Evolutionary conservation across 2,888 invertebrate genomes (phyloP), one percentile per base, ranked within the genome.

Genomic region (Hemistola chrysoprasaria): DNA sequence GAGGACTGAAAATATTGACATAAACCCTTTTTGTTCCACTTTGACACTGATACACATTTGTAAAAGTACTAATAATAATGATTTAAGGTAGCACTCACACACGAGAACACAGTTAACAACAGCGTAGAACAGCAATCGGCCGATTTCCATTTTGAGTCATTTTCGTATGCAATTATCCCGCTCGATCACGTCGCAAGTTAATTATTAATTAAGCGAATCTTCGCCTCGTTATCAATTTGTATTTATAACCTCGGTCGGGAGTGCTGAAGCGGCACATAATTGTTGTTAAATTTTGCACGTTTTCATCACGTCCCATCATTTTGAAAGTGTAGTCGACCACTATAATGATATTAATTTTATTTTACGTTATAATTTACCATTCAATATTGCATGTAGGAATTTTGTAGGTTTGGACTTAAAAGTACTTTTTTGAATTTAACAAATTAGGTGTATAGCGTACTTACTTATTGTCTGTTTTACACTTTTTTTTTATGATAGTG

Each of bases 111-210:
- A 78, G 62, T 68, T 77, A 79, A 78, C 59, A 51, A 74, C 53
- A 47, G 78, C 36, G 53, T 56, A 76, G 60, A 52, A 69, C 50
- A 65, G 63, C 65, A 68, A 71, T 57, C 56, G 59, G 47, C 62
- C 59, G 63, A 78, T 71, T 73, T 79, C 80, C 87, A 87, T 87
- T 79, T 82, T 85, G 56, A 56, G 71, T 56, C 87, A 87, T 87
- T 72, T 80, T 86, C 59, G 64, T 61, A 56, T 52, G 41, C 45
- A 53, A 59, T 46, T 44, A 56, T 47, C 50, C 35, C 56, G 47
- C 48, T 25, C 23, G 43, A 46, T 50, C 47, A 51, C 52, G 48
- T 48, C 56, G 43, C 53, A 47, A 53, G 55, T 56, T 53, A 55
- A 56, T 48, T 55, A 59, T 63, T 52, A 60, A 58, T 59, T 65